Percentiles rank a stretch among this genome's conserved stretches.
Conservation (phyloP, 2,113 vertebrate species). For the Ovibos moschatus region DNA sequence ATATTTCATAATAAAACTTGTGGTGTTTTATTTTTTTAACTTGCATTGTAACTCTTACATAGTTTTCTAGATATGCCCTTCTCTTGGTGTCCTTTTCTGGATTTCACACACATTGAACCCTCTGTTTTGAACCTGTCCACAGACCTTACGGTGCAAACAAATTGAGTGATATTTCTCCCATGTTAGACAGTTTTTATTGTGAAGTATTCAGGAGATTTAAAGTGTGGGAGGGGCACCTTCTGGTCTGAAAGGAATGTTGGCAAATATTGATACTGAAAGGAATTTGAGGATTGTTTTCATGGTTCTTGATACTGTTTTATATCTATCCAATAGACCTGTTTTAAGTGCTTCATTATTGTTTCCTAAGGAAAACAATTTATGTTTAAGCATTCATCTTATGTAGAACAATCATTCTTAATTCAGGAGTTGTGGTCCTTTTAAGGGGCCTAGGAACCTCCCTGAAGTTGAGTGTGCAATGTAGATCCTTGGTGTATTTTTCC, state of each 20-base stretch:
- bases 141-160: neutral
- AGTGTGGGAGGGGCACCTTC: neutral
- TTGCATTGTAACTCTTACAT: neutral
- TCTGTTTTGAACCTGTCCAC: neutral
- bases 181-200: neutral
- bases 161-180: neutral
- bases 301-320: neutral
- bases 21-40: neutral
- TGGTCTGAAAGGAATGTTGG: neutral
- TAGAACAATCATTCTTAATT: conserved; percentile 8
- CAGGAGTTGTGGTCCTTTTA: neutral
- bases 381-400: neutral
- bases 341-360: neutral
- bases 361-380: neutral
- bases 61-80: neutral
- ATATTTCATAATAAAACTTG: neutral
- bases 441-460: neutral
- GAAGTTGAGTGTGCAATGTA: neutral
- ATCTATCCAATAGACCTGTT: neutral
- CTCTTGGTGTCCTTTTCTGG: neutral
- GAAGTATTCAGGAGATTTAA: neutral
- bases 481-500: neutral
- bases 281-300: neutral
- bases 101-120: neutral
- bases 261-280: neutral